Percentiles rank a stretch among this genome's conserved stretches.
These are phyloP conservation scores for Melieria omissa DNA, from an alignment of 2,888 invertebrate genomes.

Conservation along the genomic window DNA sequence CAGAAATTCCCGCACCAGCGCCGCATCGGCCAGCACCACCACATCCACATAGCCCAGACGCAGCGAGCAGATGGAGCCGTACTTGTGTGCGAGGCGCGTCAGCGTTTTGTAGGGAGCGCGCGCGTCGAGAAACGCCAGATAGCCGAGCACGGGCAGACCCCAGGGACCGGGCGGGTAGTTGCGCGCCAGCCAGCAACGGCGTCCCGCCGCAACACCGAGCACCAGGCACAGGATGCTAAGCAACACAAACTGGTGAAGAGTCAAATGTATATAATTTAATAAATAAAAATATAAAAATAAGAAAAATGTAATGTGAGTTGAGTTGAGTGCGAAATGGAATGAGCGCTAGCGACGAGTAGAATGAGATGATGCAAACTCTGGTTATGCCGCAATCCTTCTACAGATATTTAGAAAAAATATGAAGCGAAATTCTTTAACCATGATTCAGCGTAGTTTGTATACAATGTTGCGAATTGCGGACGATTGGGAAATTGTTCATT, in stretches of 20 bases:
- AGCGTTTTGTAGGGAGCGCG: slow-evolving; percentile 78
- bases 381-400: too few species aligned
- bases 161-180: slow-evolving; percentile 77
- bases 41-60: slow-evolving; percentile 80
- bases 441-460: too few species aligned
- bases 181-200: slow-evolving; percentile 25
- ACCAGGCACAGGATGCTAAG: slow-evolving; percentile 19
- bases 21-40: slow-evolving; percentile 81
- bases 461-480: too few species aligned
- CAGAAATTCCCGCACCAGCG: slow-evolving; percentile 78
- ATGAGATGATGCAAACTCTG: too few species aligned
- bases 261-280: neutral
- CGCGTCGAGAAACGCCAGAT: slow-evolving; percentile 78
- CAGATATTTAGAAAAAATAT: too few species aligned
- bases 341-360: too few species aligned
- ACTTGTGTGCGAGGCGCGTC: slow-evolving; percentile 73
- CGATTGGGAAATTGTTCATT: too few species aligned
- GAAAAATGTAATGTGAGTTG: neutral
- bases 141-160: slow-evolving; percentile 82
- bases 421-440: too few species aligned
- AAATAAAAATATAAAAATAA: too few species aligned
- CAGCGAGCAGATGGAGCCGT: slow-evolving; percentile 80
- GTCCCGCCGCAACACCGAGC: slow-evolving; percentile 10
- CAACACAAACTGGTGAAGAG: neutral
- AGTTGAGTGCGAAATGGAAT: too few species aligned